A percentile compares a stretch with the other conserved stretches of the same genome.
Evolutionary conservation across 2,797 vertebrate species (phyloP).

Genomic region (Pitangus sulphuratus): DNA sequence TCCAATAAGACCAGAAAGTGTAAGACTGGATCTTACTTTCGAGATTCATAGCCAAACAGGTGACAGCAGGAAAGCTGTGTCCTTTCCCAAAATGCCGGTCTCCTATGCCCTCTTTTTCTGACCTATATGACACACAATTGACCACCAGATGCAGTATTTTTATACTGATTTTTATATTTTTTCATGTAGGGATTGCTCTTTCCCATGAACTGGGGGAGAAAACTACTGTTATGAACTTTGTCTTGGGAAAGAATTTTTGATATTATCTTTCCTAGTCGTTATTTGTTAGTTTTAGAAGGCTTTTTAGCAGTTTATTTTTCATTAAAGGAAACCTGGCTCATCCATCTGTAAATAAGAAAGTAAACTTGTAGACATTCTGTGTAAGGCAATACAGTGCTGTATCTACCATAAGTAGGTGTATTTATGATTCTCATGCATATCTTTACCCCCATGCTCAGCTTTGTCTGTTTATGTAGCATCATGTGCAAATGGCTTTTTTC

Average conservation of each 20-base stretch:
- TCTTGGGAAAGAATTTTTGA: not conserved
- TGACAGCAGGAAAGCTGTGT: not conserved
- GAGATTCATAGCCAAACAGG: fast-evolving
- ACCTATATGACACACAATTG: not conserved
- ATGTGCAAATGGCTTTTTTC: not conserved
- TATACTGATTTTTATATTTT: not conserved
- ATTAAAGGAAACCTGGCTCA: not conserved
- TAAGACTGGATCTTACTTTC: not conserved
- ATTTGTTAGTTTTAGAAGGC: conserved; percentile 27
- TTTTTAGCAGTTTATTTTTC: conserved; percentile 14
- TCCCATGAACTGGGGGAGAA: not conserved
- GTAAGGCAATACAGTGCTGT: not conserved
- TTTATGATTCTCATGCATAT: not conserved
- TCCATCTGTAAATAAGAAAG: not conserved
- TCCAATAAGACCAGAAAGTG: not conserved
- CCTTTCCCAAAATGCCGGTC: not conserved
- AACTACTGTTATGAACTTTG: not conserved
- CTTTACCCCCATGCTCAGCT: not conserved
- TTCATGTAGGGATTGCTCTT: not conserved
- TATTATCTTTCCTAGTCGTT: not conserved
- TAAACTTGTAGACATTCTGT: not conserved
- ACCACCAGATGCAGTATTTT: not conserved
- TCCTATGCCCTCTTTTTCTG: not conserved
- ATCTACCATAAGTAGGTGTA: not conserved
- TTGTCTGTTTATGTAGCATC: not conserved